Evolutionary conservation across 2,113 vertebrate species (phyloP).

Genomic region (Atherinomorus stipes): DNA sequence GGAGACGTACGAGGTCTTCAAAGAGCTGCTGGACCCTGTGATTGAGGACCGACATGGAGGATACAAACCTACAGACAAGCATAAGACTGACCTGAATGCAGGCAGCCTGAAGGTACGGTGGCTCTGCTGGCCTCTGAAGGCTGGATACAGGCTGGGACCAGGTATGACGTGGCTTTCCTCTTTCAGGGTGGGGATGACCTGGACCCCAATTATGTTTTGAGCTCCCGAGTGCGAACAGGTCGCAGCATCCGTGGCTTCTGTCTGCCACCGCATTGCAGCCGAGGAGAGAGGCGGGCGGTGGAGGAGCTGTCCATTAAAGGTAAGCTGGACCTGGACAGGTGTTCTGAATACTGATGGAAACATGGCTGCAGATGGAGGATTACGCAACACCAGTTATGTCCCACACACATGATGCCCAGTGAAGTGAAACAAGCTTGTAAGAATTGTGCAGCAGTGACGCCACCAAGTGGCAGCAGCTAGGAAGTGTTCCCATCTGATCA

Average conservation of each 20-base stretch:
- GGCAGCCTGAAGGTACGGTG: conserved; percentile 88
- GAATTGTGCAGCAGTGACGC: not conserved
- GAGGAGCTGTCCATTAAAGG: conserved; percentile 94
- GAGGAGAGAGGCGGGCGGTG: conserved; percentile 92
- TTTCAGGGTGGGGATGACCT: conserved; percentile 95
- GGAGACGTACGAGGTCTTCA: conserved; percentile 92
- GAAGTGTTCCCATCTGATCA: no score
- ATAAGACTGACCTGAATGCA: conserved; percentile 94
- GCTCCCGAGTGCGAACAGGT: conserved; percentile 96
- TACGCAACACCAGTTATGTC: not conserved
- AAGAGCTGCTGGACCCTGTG: conserved; percentile 94
- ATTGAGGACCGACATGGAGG: conserved; percentile 95
- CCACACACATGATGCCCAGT: conserved; percentile 16
- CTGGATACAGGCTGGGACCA: fast-evolving
- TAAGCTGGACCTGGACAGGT: conserved; percentile 56
- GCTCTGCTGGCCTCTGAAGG: fast-evolving
- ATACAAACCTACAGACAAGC: conserved; percentile 94
- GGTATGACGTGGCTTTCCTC: not conserved
- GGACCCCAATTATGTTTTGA: conserved; percentile 94
- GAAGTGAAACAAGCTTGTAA: not conserved
- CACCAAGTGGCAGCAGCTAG: conserved; percentile 51
- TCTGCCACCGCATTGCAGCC: conserved; percentile 95
- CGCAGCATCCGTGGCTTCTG: conserved; percentile 95
- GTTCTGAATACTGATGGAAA: conserved; percentile 6
- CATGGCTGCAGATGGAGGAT: not conserved